Percentiles rank a stretch among this genome's conserved stretches.
These are phyloP conservation scores for Drosophila maculinotata DNA, from an alignment of 2,888 invertebrate species.

Conservation along the genomic window DNA sequence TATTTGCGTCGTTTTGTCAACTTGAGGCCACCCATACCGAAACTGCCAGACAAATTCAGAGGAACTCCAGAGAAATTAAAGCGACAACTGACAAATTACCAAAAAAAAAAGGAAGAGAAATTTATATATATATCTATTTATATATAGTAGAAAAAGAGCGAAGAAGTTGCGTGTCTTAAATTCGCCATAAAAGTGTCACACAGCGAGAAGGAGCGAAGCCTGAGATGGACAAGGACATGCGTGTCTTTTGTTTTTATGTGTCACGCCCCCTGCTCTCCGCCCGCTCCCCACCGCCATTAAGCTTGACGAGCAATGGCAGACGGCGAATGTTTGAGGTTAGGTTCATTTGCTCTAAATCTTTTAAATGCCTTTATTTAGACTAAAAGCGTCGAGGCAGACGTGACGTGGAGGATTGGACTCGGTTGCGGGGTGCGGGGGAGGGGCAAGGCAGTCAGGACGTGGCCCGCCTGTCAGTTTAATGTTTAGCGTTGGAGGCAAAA, in stretches of 20 bases:
- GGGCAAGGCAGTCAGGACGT: slow-evolving; percentile 28
- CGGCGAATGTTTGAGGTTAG: slow-evolving; percentile 77
- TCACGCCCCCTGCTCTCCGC: slow-evolving; percentile 47
- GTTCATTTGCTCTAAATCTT: slow-evolving; percentile 82
- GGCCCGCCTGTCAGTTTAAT: slow-evolving; percentile 72
- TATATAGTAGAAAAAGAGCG: background rate
- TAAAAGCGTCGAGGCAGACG: slow-evolving; percentile 78
- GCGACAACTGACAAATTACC: slow-evolving; percentile 67
- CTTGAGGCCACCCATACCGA: slow-evolving; percentile 25
- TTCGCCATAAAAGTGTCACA: slow-evolving; percentile 81
- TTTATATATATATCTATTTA: slow-evolving; percentile 7
- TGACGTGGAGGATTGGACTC: slow-evolving; percentile 56
- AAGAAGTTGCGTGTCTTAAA: slow-evolving; percentile 79
- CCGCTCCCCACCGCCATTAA: slow-evolving; percentile 54
- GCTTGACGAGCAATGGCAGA: slow-evolving; percentile 65
- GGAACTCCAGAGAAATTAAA: slow-evolving; percentile 63
- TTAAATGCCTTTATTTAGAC: slow-evolving; percentile 82
- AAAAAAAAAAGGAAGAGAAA: slow-evolving; percentile 18
- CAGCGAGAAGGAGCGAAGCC: slow-evolving; percentile 5
- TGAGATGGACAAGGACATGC: slow-evolving; percentile 70
- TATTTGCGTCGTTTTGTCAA: slow-evolving; percentile 70
- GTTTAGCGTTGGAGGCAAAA: slow-evolving; percentile 44
- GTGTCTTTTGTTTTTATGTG: slow-evolving; percentile 80
- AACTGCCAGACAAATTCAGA: slow-evolving; percentile 17
- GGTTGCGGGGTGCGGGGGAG: too few species aligned